A percentile compares a stretch with the other conserved stretches of the same genome.
Conservation (phyloP, 2,797 vertebrate genomes). For the Phrynocephalus vlangalii region DNA sequence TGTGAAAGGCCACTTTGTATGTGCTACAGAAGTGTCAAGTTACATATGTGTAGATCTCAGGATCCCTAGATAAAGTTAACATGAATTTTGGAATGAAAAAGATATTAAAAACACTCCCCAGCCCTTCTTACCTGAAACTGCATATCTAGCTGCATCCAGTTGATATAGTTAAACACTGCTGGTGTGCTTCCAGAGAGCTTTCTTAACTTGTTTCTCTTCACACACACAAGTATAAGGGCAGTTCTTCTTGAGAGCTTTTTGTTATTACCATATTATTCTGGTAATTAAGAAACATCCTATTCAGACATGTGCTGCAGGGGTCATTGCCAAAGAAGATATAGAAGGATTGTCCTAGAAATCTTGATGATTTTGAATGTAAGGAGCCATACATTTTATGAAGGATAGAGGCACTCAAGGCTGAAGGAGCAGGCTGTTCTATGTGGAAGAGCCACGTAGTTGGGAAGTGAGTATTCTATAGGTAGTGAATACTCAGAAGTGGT, state of each 20-base stretch:
- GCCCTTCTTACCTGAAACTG: constrained; percentile 65
- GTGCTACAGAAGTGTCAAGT: constrained; percentile 58
- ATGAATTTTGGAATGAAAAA: constrained; percentile 67
- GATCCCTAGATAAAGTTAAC: constrained; percentile 62
- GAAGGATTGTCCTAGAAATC: neutral
- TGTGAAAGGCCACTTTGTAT: constrained; percentile 30
- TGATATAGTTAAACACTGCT: constrained; percentile 64
- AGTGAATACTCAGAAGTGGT: too few species aligned
- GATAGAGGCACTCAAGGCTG: neutral
- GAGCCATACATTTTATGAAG: neutral
- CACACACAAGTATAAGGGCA: neutral
- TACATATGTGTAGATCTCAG: constrained; percentile 45
- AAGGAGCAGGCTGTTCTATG: neutral
- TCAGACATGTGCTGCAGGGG: too few species aligned
- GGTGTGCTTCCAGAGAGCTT: constrained; percentile 51
- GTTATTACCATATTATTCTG: neutral
- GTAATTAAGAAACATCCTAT: neutral
- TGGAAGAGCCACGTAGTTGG: too few species aligned
- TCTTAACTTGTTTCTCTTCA: neutral
- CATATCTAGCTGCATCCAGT: constrained; percentile 64
- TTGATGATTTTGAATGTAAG: neutral
- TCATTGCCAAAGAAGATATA: too few species aligned
- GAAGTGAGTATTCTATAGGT: neutral
- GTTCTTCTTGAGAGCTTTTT: neutral
- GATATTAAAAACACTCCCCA: constrained; percentile 65